Evolutionary conservation across 2,797 vertebrate species (phyloP).

Genomic region (Babyrousa celebensis): DNA sequence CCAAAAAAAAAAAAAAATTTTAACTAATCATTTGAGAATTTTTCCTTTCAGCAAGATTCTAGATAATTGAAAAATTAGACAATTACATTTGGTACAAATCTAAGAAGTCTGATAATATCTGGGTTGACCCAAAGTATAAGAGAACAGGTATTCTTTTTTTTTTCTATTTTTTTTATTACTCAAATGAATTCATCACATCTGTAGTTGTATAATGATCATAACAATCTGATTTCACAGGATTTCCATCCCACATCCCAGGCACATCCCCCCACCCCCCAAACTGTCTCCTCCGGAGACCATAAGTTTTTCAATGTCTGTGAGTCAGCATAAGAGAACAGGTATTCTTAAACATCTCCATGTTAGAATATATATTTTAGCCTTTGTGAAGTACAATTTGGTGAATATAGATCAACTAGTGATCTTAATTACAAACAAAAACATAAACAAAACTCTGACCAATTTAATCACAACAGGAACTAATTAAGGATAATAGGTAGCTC

Average conservation of each 20-base stretch:
- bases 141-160: too few relatives aligned
- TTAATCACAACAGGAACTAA: not conserved
- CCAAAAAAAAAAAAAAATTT: not conserved
- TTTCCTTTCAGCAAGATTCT: not conserved
- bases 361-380: not conserved
- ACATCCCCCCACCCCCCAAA: too few relatives aligned
- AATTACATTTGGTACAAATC: not conserved
- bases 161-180: too few relatives aligned
- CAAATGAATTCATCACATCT: too few relatives aligned
- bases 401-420: not conserved
- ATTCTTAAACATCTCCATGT: not conserved
- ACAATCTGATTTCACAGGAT: too few relatives aligned
- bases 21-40: not conserved
- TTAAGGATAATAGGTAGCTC: not conserved
- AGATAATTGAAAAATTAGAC: not conserved
- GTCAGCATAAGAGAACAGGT: not conserved
- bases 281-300: too few relatives aligned
- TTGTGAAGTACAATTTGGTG: constrained; percentile 2
- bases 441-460: too few relatives aligned
- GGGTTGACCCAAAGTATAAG: not conserved
- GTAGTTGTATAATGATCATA: too few relatives aligned
- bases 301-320: too few relatives aligned
- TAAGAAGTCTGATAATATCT: not conserved
- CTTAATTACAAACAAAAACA: not conserved
- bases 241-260: too few relatives aligned